A percentile compares a stretch with the other conserved stretches of the same genome.
phyloP scores from a whole-genome alignment of 2,888 invertebrate species.

The Nipponacmea schrenckii region DNA sequence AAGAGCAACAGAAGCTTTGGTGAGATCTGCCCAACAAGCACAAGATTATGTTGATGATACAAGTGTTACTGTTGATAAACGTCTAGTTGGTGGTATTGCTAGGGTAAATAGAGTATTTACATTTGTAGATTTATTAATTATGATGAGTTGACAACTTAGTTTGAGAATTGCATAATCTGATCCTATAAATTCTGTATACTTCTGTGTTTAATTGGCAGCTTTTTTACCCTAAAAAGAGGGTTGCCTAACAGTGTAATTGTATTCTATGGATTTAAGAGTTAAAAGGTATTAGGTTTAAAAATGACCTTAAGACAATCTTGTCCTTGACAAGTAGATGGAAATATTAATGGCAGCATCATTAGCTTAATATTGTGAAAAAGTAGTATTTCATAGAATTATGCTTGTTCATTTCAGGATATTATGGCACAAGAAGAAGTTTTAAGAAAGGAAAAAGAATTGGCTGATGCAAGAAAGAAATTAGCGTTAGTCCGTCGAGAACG shows the following conservation, averaged over 20 bases:
- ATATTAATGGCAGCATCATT: too few species aligned
- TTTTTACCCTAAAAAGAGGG: too few species aligned
- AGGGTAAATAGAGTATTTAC: slow-evolving; percentile 73
- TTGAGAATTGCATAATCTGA: neutral
- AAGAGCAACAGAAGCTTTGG: slow-evolving; percentile 96
- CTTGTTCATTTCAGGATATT: slow-evolving; percentile 52
- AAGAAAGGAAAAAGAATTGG: slow-evolving; percentile 91
- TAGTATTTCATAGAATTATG: too few species aligned
- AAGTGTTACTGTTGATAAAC: slow-evolving; percentile 85
- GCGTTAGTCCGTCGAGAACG: slow-evolving; percentile 93
- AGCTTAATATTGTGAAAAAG: too few species aligned
- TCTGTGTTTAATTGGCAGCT: neutral
- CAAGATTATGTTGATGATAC: slow-evolving; percentile 87
- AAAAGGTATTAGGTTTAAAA: too few species aligned
- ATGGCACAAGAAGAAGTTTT: slow-evolving; percentile 76
- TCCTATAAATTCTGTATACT: neutral
- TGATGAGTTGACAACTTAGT: neutral
- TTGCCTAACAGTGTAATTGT: neutral
- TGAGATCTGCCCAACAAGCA: slow-evolving; percentile 91
- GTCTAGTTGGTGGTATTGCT: slow-evolving; percentile 96
- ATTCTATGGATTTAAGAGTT: too few species aligned
- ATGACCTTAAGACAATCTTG: too few species aligned
- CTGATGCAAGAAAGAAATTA: slow-evolving; percentile 89
- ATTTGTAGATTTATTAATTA: slow-evolving; percentile 21
- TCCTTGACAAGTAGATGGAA: too few species aligned